Percentiles rank a stretch among this genome's conserved stretches.
Conservation (phyloP, 2,113 vertebrate genomes). For the Trochalopteron elliotii region DNA sequence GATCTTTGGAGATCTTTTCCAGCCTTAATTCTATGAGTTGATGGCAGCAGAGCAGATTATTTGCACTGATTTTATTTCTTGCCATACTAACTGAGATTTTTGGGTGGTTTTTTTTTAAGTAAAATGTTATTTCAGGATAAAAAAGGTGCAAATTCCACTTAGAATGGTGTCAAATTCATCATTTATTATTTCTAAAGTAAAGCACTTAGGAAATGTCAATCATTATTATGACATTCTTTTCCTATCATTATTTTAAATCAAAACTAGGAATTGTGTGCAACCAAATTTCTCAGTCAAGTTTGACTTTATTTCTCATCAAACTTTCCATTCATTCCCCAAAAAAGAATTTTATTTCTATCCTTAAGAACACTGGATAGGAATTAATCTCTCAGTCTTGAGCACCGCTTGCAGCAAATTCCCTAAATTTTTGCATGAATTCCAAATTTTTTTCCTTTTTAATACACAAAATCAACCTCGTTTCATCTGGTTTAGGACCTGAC, state of each 20-base stretch:
- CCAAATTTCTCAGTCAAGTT: background rate
- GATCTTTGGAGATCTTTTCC: background rate
- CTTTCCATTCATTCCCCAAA: background rate
- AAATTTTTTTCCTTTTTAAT: background rate
- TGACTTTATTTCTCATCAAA: background rate
- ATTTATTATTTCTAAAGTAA: background rate
- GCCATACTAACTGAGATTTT: fast-evolving
- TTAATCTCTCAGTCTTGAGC: background rate
- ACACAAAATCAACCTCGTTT: background rate
- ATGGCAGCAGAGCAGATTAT: background rate
- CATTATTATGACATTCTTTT: background rate
- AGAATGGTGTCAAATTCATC: background rate
- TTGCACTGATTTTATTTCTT: background rate
- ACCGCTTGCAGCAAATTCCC: background rate
- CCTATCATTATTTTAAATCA: background rate
- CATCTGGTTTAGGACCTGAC: background rate
- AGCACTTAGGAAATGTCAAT: background rate
- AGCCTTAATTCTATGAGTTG: background rate
- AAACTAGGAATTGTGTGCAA: background rate
- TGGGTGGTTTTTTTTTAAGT: background rate
- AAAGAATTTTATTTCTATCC: background rate
- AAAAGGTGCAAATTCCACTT: background rate
- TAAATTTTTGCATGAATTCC: background rate
- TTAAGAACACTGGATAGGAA: background rate
- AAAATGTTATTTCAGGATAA: background rate